Conservation (phyloP, 2,888 invertebrate genomes). For the Helleia helle region DNA sequence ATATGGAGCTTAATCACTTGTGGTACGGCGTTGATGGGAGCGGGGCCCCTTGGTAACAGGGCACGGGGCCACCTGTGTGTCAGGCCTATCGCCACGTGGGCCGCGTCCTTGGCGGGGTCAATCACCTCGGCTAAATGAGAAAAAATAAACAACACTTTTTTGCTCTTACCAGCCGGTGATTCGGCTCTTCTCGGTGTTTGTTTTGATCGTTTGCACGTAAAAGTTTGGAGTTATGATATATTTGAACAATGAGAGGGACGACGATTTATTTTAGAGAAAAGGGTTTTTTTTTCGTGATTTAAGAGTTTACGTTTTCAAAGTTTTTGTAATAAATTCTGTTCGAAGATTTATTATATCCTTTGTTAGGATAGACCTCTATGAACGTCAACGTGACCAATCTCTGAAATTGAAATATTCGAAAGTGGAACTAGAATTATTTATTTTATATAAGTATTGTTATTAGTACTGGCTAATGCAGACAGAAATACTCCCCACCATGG, state of each 20-base stretch:
- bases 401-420: no score
- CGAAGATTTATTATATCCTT: no score
- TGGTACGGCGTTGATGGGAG: neutral
- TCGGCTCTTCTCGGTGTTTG: conserved; percentile 53
- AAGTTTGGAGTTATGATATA: no score
- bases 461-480: no score
- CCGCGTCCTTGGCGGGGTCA: conserved; percentile 62
- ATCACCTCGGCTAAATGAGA: conserved; percentile 48
- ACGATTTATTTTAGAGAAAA: conserved; percentile 29
- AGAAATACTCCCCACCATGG: no score
- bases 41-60: conserved; percentile 10
- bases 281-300: neutral
- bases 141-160: conserved; percentile 48
- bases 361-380: no score
- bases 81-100: conserved; percentile 50
- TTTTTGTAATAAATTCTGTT: no score
- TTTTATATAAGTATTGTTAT: no score
- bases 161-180: conserved; percentile 46
- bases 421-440: no score
- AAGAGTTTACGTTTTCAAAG: no score
- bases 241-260: no score
- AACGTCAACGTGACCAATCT: no score
- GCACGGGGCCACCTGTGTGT: conserved; percentile 29
- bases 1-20: neutral
- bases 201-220: conserved; percentile 66